phyloP scores from a whole-genome alignment of 2,113 vertebrate species.

The Poeciliopsis retropinna region DNA sequence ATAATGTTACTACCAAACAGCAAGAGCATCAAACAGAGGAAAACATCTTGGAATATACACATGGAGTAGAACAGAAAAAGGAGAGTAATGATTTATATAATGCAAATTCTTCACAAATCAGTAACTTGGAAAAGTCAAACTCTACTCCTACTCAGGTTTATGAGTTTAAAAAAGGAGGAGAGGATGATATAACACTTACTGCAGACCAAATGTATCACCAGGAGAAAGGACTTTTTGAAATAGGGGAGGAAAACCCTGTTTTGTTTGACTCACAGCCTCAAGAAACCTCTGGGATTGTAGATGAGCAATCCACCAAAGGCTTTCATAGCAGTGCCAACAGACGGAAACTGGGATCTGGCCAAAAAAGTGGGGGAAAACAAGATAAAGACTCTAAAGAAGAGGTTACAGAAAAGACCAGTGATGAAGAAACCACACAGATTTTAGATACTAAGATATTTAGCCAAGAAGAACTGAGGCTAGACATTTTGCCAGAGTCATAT shows the following conservation, averaged over 20 bases:
- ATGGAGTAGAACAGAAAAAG: not conserved
- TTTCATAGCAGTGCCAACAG: not conserved
- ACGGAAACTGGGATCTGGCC: slow-evolving; percentile 46
- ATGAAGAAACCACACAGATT: not conserved
- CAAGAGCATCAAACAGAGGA: not conserved
- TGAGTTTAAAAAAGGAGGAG: no score
- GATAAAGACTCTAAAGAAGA: not conserved
- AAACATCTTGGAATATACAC: not conserved
- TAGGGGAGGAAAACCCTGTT: not conserved
- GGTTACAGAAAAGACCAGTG: not conserved
- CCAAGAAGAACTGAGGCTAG: not conserved
- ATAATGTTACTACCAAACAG: not conserved
- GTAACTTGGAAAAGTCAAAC: not conserved
- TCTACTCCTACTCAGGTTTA: not conserved
- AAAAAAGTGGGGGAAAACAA: slow-evolving; percentile 8
- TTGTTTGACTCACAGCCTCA: slow-evolving; percentile 5
- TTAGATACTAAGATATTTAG: not conserved
- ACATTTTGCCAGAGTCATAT: not conserved
- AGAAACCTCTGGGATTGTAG: not conserved
- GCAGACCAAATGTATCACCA: not conserved
- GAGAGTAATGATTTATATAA: not conserved
- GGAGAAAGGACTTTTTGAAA: not conserved
- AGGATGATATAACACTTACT: not conserved
- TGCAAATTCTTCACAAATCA: not conserved
- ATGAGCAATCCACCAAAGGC: rapidly evolving